Percentiles rank a stretch among this genome's conserved stretches.
Conservation (phyloP, 2,113 vertebrate species). For the Ceyx cyanopectus region DNA sequence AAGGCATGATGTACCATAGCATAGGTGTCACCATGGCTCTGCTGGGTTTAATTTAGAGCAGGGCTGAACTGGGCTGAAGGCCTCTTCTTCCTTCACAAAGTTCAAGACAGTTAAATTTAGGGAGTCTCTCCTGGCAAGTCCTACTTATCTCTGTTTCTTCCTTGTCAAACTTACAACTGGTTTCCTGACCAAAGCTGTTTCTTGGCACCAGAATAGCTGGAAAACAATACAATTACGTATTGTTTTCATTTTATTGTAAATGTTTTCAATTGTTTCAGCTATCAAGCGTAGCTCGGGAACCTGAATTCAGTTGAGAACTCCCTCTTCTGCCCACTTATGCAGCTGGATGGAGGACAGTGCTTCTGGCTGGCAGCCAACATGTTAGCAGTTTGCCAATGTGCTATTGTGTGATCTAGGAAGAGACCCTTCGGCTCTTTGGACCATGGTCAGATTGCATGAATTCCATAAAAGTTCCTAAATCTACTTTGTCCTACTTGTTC, state of each 20-base stretch:
- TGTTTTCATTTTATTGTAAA: slow-evolving; percentile 46
- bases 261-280: slow-evolving; percentile 36
- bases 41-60: neutral
- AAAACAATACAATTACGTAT: slow-evolving; percentile 56
- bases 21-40: neutral
- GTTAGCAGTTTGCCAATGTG: neutral
- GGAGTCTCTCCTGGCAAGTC: slow-evolving; percentile 53
- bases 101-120: slow-evolving; percentile 44
- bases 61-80: neutral
- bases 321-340: neutral
- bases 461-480: neutral
- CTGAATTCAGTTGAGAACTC: neutral
- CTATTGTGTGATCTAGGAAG: slow-evolving; percentile 40
- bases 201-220: neutral
- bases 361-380: neutral
- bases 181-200: slow-evolving; percentile 24
- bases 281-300: neutral
- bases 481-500: neutral
- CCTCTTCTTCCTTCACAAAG: slow-evolving; percentile 8
- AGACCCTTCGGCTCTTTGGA: slow-evolving; percentile 63
- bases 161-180: slow-evolving; percentile 36
- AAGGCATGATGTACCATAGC: neutral
- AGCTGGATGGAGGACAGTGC: neutral
- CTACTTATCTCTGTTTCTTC: slow-evolving; percentile 47
- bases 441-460: neutral